Evolutionary conservation across 2,888 invertebrate species (phyloP).

Genomic region (Gastracanthus pulcherrimus): DNA sequence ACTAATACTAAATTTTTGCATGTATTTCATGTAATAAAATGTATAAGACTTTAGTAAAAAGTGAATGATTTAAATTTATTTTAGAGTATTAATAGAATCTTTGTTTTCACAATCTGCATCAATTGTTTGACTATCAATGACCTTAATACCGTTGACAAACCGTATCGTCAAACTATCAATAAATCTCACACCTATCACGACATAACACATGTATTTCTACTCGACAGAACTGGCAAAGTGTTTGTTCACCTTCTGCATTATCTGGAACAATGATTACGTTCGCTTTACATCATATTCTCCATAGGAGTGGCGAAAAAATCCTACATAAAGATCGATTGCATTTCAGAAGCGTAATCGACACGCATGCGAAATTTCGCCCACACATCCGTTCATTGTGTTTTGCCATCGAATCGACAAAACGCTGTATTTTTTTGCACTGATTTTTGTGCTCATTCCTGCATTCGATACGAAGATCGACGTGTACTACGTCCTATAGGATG

Average conservation of each 20-base stretch:
- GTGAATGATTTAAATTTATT: no score
- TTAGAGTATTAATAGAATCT: no score
- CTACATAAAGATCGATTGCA: constrained; percentile 25
- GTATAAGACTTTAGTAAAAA: no score
- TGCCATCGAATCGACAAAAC: neutral
- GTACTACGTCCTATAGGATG: neutral
- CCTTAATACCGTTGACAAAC: neutral
- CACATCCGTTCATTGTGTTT: constrained; percentile 11
- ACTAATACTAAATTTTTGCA: no score
- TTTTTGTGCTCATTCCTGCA: neutral
- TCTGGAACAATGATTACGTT: neutral
- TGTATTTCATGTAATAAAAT: no score
- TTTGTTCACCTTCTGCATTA: neutral
- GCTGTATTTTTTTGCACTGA: neutral
- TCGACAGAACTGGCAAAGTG: neutral
- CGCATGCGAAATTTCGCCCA: constrained; percentile 23
- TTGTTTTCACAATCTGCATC: neutral
- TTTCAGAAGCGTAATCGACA: constrained; percentile 27
- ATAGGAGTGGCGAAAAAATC: neutral
- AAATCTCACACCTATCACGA: neutral
- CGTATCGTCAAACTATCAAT: neutral
- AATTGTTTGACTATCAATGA: constrained; percentile 1
- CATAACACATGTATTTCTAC: neutral
- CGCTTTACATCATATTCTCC: neutral
- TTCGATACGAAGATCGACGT: constrained; percentile 7